Evolutionary conservation across 1,140 invertebrate species (phyloP).

Genomic region (Megalonaias nervosa): DNA sequence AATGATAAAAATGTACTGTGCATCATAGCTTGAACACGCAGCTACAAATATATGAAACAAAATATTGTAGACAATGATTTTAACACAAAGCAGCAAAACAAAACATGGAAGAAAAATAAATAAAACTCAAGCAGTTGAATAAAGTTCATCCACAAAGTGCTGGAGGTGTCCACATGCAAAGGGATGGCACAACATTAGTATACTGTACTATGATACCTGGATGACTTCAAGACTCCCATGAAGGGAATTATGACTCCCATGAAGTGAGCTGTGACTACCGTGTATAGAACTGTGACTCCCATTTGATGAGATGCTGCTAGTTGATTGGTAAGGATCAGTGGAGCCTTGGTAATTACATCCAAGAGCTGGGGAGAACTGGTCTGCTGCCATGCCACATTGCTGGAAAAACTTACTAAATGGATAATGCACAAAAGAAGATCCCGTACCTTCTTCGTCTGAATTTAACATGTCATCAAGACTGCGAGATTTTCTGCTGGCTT

Average conservation of each 20-base stretch:
- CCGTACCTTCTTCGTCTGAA: slow-evolving; percentile 42
- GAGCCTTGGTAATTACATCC: slow-evolving; percentile 45
- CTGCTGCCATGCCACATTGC: slow-evolving; percentile 44
- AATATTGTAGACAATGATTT: too few relatives aligned
- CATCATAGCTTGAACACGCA: too few relatives aligned
- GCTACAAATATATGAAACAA: too few relatives aligned
- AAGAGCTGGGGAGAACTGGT: slow-evolving; percentile 41
- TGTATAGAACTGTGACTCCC: slow-evolving; percentile 60
- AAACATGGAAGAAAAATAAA: too few relatives aligned
- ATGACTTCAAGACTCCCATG: slow-evolving; percentile 69
- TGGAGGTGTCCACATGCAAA: too few relatives aligned
- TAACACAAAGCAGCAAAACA: too few relatives aligned
- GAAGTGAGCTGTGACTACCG: slow-evolving; percentile 60
- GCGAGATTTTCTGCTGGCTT: slow-evolving; percentile 63
- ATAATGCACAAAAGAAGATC: slow-evolving; percentile 44
- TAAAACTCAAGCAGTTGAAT: too few relatives aligned
- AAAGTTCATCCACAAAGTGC: too few relatives aligned
- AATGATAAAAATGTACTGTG: too few relatives aligned
- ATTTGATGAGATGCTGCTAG: slow-evolving; percentile 66
- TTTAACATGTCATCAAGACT: slow-evolving; percentile 69
- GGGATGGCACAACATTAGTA: too few relatives aligned
- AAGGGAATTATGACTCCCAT: slow-evolving; percentile 65
- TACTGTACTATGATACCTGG: slow-evolving; percentile 60
- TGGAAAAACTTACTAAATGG: slow-evolving; percentile 48
- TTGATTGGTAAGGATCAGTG: slow-evolving; percentile 66